A percentile compares a stretch with the other conserved stretches of the same genome.
phyloP scores from a whole-genome alignment of 2,113 vertebrate species.

The Coryphaenoides rupestris region DNA sequence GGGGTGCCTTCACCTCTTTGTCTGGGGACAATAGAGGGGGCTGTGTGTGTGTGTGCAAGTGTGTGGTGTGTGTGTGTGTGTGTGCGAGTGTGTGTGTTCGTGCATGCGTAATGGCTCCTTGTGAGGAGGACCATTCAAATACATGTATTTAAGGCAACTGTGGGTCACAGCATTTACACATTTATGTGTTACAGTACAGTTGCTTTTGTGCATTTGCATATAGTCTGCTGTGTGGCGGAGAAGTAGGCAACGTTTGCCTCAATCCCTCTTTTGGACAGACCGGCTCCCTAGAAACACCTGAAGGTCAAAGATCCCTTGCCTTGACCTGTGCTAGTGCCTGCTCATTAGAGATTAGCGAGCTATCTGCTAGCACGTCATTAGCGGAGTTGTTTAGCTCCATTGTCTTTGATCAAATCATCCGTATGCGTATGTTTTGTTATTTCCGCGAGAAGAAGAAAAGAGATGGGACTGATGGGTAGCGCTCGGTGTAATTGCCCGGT shows the following conservation, averaged over 20 bases:
- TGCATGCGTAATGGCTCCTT: no score
- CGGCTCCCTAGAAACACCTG: conserved; percentile 31
- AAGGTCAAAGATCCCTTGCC: conserved; percentile 53
- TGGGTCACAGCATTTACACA: no score
- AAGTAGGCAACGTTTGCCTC: neutral
- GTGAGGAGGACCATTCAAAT: no score
- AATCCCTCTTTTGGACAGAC: conserved; percentile 2
- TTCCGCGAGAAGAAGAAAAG: neutral
- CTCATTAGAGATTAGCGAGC: neutral
- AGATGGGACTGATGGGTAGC: neutral
- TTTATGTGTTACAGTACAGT: no score
- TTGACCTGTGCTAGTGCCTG: conserved; percentile 24
- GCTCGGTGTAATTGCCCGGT: conserved; percentile 32
- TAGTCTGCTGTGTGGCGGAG: no score
- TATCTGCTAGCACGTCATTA: neutral
- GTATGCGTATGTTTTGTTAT: conserved; percentile 5
- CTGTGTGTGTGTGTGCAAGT: conserved; percentile 21
- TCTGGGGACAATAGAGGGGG: conserved; percentile 48
- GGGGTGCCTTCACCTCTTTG: conserved; percentile 56
- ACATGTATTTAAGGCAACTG: no score
- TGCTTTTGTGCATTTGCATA: neutral
- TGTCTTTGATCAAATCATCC: neutral
- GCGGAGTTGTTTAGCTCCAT: neutral
- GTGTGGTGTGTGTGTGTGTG: conserved; percentile 18
- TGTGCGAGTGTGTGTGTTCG: conserved; percentile 4